These are phyloP conservation scores for Calcarius lapponicus DNA, from an alignment of 2,797 vertebrate genomes.

Conservation along the genomic window DNA sequence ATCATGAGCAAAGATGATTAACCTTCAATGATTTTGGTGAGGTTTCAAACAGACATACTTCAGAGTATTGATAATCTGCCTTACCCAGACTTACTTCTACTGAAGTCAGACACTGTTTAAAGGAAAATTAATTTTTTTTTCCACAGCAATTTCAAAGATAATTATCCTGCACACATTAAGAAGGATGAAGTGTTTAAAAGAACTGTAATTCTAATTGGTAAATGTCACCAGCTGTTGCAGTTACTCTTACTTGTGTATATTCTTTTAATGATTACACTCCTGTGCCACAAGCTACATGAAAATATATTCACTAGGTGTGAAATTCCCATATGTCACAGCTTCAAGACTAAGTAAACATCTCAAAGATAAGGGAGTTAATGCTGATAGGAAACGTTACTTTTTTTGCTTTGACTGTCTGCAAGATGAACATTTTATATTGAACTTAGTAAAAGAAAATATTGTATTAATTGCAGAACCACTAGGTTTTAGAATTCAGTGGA, in stretches of 20 bases:
- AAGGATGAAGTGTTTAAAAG: constrained; percentile 78
- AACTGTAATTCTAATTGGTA: constrained; percentile 84
- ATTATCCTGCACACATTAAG: constrained; percentile 74
- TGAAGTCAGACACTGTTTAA: constrained; percentile 68
- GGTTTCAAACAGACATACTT: constrained; percentile 25
- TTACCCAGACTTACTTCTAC: constrained; percentile 61
- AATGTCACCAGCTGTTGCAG: constrained; percentile 85
- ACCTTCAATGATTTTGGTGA: constrained; percentile 35
- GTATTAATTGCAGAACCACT: neutral
- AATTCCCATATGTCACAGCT: constrained; percentile 85
- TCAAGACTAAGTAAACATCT: constrained; percentile 78
- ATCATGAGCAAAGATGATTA: neutral
- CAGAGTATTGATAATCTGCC: constrained; percentile 31
- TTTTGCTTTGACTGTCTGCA: constrained; percentile 47
- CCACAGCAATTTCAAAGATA: constrained; percentile 74
- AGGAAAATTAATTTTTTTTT: constrained; percentile 78
- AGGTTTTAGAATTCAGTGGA: neutral
- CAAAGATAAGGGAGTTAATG: constrained; percentile 68
- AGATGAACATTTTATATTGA: constrained; percentile 36
- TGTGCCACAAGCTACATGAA: constrained; percentile 79
- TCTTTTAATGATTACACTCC: constrained; percentile 81
- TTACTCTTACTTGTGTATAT: constrained; percentile 80
- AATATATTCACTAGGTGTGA: constrained; percentile 85
- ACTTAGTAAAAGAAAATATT: constrained; percentile 31
- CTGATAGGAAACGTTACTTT: constrained; percentile 69